Evolutionary conservation across 2,797 vertebrate species (phyloP).

Genomic region (Taeniopygia guttata): DNA sequence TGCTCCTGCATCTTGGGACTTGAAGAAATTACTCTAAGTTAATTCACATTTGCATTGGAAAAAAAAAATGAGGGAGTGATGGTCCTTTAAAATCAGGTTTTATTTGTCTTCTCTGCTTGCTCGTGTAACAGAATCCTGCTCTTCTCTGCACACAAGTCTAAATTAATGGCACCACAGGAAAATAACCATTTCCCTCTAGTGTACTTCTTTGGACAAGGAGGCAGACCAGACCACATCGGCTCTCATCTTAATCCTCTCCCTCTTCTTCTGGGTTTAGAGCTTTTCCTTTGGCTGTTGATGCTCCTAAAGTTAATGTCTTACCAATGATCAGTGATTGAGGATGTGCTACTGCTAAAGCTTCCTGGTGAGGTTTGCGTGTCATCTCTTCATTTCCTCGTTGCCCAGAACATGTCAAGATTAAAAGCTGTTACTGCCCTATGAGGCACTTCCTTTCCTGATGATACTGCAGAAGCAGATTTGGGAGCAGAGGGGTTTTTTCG

Average conservation of each 20-base stretch:
- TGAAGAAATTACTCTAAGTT: neutral
- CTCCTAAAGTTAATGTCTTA: neutral
- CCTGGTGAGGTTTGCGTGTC: neutral
- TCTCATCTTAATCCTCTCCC: neutral
- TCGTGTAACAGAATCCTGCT: neutral
- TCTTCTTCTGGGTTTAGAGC: neutral
- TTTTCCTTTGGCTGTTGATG: neutral
- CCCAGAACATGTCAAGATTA: neutral
- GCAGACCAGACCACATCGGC: fast-evolving
- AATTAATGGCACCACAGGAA: neutral
- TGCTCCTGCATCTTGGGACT: neutral
- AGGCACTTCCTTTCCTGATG: neutral
- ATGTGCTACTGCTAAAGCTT: neutral
- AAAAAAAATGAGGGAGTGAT: neutral
- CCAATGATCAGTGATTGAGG: neutral
- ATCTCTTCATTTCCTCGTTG: neutral
- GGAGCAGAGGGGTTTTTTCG: neutral
- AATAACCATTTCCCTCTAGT: neutral
- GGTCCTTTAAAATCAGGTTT: constrained; percentile 10
- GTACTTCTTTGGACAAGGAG: neutral
- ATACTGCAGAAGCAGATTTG: neutral
- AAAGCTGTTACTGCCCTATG: neutral
- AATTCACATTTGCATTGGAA: neutral
- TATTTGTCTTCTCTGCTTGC: constrained; percentile 8
- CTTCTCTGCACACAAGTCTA: neutral